Base-by-base conservation (phyloP, 1,140 invertebrate species). In the Lordiphosa stackelbergi region DNA sequence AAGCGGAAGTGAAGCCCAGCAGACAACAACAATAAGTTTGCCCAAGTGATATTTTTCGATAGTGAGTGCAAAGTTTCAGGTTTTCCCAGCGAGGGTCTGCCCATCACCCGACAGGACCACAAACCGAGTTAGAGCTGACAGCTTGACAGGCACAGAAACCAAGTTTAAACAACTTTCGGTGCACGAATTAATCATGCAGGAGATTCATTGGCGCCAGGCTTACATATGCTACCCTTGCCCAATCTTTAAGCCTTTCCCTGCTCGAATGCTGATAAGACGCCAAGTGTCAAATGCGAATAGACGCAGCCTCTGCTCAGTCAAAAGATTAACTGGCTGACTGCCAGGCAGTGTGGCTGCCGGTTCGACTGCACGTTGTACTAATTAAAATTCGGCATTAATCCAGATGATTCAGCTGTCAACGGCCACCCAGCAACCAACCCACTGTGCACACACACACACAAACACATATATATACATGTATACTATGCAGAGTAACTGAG, bases 361-460 rank as follows among this genome's bases (percentile, higher is more conserved):
- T 9, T 12, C 42, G 41, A 49, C 59, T 58, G 59, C 51, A 57
- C 60, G 69, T 72, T 68, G 83, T 73, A 77, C 73, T 85, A 85
- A 85, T 85, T 85, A 85, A 85, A 85, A 85, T 85, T 85, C 81
- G 68, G 69, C 75, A 85, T 83, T 85, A 85, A 85, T 85, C 81
- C 83, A 71, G 72, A 83, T 83, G 77, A 83, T 84, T 84, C 78
- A 77, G 72, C 78, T 83, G 77, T 83, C 75, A 79, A 73, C 77
- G 60, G 37, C 35, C 51, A 45, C 52, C 58, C 41, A 10, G 22
- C 5, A 19, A 19, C 19, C 19, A 3, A 19, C 19, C n/a, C 37
- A 16, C 34, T 42, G 13, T 41, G 13, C 16, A 24, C 61, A 11
- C n/a, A 36, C 11, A 12, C 16, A 36, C 43, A 31, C 16, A 36